Conservation (phyloP, 2,113 vertebrate species). For the Macquaria australasica region DNA sequence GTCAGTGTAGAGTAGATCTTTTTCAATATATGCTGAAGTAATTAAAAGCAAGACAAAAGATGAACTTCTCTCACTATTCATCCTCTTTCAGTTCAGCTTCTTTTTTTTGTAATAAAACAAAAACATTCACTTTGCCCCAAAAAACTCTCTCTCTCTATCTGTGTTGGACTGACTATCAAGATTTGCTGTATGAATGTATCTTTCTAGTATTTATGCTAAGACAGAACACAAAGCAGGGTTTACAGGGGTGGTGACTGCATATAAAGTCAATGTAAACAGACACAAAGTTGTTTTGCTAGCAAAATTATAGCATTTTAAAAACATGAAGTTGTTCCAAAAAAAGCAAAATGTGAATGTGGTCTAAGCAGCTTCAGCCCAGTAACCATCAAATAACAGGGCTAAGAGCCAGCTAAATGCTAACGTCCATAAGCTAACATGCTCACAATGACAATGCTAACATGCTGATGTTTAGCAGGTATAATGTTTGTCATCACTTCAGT, state of each 20-base stretch:
- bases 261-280: neutral
- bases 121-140: neutral
- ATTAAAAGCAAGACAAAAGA: neutral
- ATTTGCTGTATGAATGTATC: neutral
- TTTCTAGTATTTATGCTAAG: too few species aligned
- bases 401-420: too few species aligned
- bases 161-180: neutral
- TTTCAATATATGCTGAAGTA: neutral
- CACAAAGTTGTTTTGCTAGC: neutral
- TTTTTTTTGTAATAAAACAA: neutral
- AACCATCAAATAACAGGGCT: too few species aligned
- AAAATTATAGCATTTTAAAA: neutral
- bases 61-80: neutral
- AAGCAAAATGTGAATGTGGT: neutral
- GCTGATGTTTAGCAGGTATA: neutral
- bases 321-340: neutral
- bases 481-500: neutral
- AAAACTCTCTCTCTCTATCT: neutral
- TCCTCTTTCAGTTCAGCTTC: neutral
- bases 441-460: neutral
- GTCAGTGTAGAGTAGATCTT: too few species aligned
- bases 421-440: too few species aligned
- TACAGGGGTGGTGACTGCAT: neutral
- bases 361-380: too few species aligned
- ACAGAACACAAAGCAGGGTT: neutral